These are phyloP conservation scores for Sinodicranocentrus sp. DNA, from an alignment of 2,888 invertebrate species.

Conservation along the genomic window DNA sequence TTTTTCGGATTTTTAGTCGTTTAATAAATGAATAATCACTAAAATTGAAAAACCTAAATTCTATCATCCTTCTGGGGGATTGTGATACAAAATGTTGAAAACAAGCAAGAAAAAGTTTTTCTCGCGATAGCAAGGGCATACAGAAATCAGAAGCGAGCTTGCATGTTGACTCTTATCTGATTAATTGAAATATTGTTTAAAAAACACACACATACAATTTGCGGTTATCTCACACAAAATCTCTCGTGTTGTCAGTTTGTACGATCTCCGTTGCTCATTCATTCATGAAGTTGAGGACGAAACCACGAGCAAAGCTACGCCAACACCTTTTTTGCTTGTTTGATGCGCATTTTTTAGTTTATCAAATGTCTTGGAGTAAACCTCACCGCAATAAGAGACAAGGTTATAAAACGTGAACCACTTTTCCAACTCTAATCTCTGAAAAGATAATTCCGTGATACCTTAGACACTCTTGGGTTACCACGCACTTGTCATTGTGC, in stretches of 20 bases:
- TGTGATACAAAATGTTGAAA: conserved; percentile 6
- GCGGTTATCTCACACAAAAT: conserved; percentile 41
- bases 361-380: neutral
- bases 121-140: too few relatives aligned
- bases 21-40: too few relatives aligned
- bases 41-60: too few relatives aligned
- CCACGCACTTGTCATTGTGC: conserved; percentile 7
- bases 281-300: conserved; percentile 43
- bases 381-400: conserved; percentile 23
- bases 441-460: conserved; percentile 20
- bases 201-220: conserved; percentile 10
- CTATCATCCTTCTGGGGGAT: conserved; percentile 19
- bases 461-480: neutral
- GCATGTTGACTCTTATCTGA: conserved; percentile 44
- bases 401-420: conserved; percentile 42
- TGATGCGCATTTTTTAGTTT: too few relatives aligned
- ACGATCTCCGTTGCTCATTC: conserved; percentile 16
- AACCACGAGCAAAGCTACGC: neutral
- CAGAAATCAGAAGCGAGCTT: conserved; percentile 4
- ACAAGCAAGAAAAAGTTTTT: too few relatives aligned
- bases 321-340: too few relatives aligned
- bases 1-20: too few relatives aligned
- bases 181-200: conserved; percentile 53
- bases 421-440: conserved; percentile 8
- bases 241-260: conserved; percentile 34